A percentile compares a stretch with the other conserved stretches of the same genome.
Conservation (phyloP, 2,888 invertebrate genomes). For the Melitaea athalia region DNA sequence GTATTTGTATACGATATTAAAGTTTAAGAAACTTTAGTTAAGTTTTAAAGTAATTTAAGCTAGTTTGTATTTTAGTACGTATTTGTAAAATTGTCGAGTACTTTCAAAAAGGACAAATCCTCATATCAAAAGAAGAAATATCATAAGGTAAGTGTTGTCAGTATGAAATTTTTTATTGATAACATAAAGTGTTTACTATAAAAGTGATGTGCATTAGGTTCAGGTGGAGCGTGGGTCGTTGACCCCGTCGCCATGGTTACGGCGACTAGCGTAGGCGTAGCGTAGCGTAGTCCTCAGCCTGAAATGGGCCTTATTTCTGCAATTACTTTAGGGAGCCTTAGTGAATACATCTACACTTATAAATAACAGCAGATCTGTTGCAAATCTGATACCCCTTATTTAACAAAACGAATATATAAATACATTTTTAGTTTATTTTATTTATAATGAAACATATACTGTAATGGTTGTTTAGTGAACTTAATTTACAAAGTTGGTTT, state of each 20-base stretch:
- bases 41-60: conserved; percentile 1
- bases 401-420: no score
- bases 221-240: conserved; percentile 65
- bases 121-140: no score
- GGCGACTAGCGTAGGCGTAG: conserved; percentile 63
- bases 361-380: background rate
- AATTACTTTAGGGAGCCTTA: conserved; percentile 32
- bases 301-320: conserved; percentile 37
- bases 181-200: conserved; percentile 24
- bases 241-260: conserved; percentile 72
- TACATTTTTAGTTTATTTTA: no score
- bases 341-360: conserved; percentile 5
- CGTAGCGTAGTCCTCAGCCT: conserved; percentile 48
- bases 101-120: background rate
- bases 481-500: no score
- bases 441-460: no score
- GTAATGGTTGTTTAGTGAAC: no score
- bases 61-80: background rate
- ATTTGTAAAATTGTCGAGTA: background rate
- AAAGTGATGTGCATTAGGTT: conserved; percentile 45
- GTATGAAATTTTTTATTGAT: background rate
- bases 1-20: conserved; percentile 41
- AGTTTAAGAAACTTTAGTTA: conserved; percentile 16
- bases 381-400: background rate
- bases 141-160: conserved; percentile 10